A percentile compares a stretch with the other conserved stretches of the same genome.
phyloP scores from a whole-genome alignment of 2,113 vertebrate genomes.

The Herpetotheres cachinnans region DNA sequence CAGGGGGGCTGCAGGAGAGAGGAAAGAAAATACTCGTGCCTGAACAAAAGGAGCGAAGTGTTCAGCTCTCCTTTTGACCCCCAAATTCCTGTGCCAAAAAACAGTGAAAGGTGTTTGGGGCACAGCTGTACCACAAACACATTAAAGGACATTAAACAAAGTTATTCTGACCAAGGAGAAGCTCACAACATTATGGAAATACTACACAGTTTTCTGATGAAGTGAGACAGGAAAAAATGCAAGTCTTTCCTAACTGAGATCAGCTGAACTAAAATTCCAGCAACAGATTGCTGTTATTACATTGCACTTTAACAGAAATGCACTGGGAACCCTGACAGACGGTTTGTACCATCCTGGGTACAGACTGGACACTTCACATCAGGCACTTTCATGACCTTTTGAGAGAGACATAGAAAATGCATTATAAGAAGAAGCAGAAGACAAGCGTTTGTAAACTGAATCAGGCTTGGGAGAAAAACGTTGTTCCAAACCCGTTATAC shows the following conservation, averaged over 20 bases:
- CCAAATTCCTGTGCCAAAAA: neutral
- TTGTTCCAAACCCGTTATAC: neutral
- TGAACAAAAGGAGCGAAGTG: neutral
- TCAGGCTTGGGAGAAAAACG: neutral
- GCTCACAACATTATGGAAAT: neutral
- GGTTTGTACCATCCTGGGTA: fast-evolving
- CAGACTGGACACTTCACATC: neutral
- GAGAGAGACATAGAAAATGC: neutral
- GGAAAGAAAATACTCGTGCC: neutral
- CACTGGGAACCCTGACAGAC: neutral
- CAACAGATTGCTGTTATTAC: neutral
- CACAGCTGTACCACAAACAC: neutral
- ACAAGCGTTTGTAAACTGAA: neutral
- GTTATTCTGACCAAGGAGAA: neutral
- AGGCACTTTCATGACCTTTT: neutral
- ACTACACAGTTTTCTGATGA: neutral
- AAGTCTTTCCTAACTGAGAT: neutral
- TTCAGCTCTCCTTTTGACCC: neutral
- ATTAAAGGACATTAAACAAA: neutral
- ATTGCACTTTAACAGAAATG: neutral
- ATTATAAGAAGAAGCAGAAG: neutral
- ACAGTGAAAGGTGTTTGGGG: neutral
- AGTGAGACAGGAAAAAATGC: neutral
- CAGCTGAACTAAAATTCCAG: neutral
- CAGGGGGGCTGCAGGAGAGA: neutral